phyloP scores from a whole-genome alignment of 1,140 invertebrate species.

The Danaus melanippus region DNA sequence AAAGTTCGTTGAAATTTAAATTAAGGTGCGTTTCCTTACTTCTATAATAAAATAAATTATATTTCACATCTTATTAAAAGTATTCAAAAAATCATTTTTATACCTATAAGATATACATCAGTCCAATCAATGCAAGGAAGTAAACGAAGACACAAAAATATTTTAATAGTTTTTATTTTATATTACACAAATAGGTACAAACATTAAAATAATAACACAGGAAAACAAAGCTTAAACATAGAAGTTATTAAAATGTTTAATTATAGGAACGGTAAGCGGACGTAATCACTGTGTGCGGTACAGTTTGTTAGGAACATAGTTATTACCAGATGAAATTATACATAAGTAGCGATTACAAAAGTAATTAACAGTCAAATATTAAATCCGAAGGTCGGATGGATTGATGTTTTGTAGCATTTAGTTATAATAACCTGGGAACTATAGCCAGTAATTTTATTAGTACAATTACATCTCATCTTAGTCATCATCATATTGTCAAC shows the following conservation, averaged over 20 bases:
- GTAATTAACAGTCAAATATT: constrained; percentile 48
- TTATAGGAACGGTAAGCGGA: constrained; percentile 64
- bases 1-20: constrained; percentile 41
- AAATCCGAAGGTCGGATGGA: constrained; percentile 17
- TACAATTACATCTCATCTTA: too few relatives aligned
- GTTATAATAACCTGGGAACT: neutral
- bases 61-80: constrained; percentile 7
- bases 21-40: constrained; percentile 34
- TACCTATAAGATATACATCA: neutral
- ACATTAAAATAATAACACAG: constrained; percentile 15
- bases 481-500: too few relatives aligned
- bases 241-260: constrained; percentile 68
- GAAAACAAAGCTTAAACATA: constrained; percentile 33
- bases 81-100: constrained; percentile 12
- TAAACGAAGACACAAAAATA: too few relatives aligned
- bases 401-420: constrained; percentile 7
- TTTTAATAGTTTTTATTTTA: too few relatives aligned
- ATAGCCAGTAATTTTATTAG: too few relatives aligned
- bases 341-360: constrained; percentile 35
- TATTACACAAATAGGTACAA: too few relatives aligned
- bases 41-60: neutral
- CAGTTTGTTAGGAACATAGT: constrained; percentile 59
- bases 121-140: too few relatives aligned
- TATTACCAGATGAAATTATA: constrained; percentile 54
- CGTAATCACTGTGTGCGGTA: constrained; percentile 55